Percentiles rank a stretch among this genome's conserved stretches.
Evolutionary conservation across 2,888 invertebrate genomes (phyloP).

Genomic region (Koerneria pararmatus): DNA sequence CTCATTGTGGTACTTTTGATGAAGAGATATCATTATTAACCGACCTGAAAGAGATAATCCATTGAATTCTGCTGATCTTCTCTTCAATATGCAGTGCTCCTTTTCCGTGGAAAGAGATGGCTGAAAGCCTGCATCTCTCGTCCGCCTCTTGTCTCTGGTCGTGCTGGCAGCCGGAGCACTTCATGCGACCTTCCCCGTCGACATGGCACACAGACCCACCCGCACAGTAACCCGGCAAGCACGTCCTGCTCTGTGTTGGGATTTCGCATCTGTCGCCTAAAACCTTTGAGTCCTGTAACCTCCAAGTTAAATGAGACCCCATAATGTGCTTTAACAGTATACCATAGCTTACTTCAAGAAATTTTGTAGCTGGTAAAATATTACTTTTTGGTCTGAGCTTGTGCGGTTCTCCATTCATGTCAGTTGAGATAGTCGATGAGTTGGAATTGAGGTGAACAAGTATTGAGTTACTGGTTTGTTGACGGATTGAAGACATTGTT

Average conservation of each 20-base stretch:
- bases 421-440: too few relatives aligned
- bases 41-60: conserved; percentile 40
- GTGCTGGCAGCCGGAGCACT: conserved; percentile 35
- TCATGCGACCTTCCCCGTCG: conserved; percentile 30
- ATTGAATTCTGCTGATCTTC: conserved; percentile 36
- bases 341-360: too few relatives aligned
- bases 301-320: too few relatives aligned
- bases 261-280: conserved; percentile 31
- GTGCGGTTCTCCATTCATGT: too few relatives aligned
- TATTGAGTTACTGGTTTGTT: too few relatives aligned
- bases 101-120: conserved; percentile 50
- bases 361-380: too few relatives aligned
- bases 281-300: too few relatives aligned
- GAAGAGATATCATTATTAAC: not conserved
- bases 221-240: conserved; percentile 40
- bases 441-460: too few relatives aligned
- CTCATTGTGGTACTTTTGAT: not conserved
- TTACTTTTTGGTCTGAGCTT: too few relatives aligned
- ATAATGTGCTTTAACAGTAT: too few relatives aligned
- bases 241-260: conserved; percentile 32
- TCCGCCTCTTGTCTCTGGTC: conserved; percentile 18
- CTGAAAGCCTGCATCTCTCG: conserved; percentile 42
- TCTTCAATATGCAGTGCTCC: conserved; percentile 36
- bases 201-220: conserved; percentile 37
- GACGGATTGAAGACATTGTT: too few relatives aligned